phyloP scores from a whole-genome alignment of 1,140 invertebrate genomes.

The Euschistus heros region DNA sequence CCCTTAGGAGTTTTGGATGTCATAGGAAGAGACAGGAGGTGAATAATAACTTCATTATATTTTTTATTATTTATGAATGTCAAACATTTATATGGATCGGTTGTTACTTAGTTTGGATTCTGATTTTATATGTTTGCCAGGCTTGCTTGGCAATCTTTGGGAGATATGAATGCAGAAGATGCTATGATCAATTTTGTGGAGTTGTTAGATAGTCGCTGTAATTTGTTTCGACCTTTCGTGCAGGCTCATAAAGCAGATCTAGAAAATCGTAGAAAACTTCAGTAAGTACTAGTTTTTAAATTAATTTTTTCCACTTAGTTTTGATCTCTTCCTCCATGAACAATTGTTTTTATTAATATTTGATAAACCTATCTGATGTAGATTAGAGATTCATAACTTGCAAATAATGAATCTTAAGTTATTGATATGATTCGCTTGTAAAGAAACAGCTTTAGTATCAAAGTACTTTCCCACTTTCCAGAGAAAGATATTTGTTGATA shows the following conservation, averaged over 20 bases:
- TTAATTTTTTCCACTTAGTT: background rate
- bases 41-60: constrained; percentile 25
- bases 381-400: too few species aligned
- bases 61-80: background rate
- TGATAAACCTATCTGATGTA: too few species aligned
- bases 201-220: constrained; percentile 73
- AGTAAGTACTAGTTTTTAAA: constrained; percentile 39
- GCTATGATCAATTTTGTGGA: constrained; percentile 89
- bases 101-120: too few species aligned
- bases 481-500: too few species aligned
- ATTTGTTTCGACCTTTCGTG: constrained; percentile 79
- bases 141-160: constrained; percentile 84
- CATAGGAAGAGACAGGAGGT: constrained; percentile 83
- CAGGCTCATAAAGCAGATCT: constrained; percentile 81
- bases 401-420: too few species aligned
- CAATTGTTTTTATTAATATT: too few species aligned
- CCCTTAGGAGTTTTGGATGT: constrained; percentile 89
- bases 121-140: constrained; percentile 33
- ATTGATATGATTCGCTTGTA: too few species aligned
- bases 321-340: too few species aligned
- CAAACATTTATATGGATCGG: too few species aligned
- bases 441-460: too few species aligned
- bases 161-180: constrained; percentile 69
- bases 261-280: constrained; percentile 52
- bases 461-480: too few species aligned